Percentiles rank a stretch among this genome's conserved stretches.
These are phyloP conservation scores for Ptychoptera contaminata DNA, from an alignment of 2,888 invertebrate genomes.

Conservation along the genomic window DNA sequence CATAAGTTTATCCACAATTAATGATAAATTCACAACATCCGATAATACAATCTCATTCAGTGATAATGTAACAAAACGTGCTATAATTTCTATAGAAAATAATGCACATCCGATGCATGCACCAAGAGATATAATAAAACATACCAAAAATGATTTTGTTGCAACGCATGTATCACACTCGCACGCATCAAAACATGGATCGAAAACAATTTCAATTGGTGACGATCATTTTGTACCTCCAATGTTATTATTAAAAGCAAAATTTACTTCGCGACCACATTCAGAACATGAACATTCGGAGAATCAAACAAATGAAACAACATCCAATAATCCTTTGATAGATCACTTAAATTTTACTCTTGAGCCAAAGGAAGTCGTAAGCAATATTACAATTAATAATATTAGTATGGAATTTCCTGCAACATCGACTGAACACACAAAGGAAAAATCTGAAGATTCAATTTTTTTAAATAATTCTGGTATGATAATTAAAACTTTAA, in stretches of 20 bases:
- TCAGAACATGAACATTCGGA: too few relatives aligned
- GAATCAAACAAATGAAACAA: slow-evolving; percentile 4
- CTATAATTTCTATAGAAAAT: slow-evolving; percentile 11
- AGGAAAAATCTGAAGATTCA: slow-evolving; percentile 7
- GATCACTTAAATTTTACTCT: background rate
- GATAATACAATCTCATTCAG: slow-evolving; percentile 1
- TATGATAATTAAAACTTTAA: too few relatives aligned
- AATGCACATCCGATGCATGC: slow-evolving; percentile 28
- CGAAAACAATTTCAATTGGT: slow-evolving; percentile 6
- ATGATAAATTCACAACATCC: background rate
- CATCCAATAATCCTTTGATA: too few relatives aligned
- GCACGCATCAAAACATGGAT: too few relatives aligned
- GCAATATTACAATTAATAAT: background rate
- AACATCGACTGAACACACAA: too few relatives aligned
- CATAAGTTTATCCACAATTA: too few relatives aligned
- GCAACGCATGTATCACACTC: too few relatives aligned
- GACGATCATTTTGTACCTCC: slow-evolving; percentile 31
- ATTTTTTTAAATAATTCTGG: too few relatives aligned
- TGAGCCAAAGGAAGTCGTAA: background rate
- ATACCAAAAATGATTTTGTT: slow-evolving; percentile 1
- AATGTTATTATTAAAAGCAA: slow-evolving; percentile 30
- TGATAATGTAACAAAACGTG: slow-evolving; percentile 4
- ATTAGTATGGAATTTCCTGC: slow-evolving; percentile 4
- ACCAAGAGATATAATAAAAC: slow-evolving; percentile 1
- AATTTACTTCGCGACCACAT: slow-evolving; percentile 19